Evolutionary conservation across 2,797 vertebrate species (phyloP), one percentile per base, ranked within the genome.

Genomic region (Lacerta agilis): DNA sequence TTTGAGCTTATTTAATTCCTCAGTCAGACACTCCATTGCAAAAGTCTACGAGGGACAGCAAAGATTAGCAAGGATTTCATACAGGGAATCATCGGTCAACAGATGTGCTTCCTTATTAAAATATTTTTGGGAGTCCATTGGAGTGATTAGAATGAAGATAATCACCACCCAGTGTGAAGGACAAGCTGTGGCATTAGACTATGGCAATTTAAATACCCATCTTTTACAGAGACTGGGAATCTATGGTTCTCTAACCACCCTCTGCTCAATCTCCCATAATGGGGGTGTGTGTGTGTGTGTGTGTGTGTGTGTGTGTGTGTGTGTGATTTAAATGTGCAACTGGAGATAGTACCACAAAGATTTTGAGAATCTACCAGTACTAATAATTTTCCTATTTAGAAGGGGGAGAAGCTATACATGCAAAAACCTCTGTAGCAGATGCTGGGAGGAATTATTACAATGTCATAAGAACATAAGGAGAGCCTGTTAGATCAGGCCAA

Each of bases 1-100:
- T 75, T 45, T 15, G 5, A 55, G 25, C 49, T 36, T 67, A 69
- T 80, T 83, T 83, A 38, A 88, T 83, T 83, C 87, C 80, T 73
- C 17, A 11, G 6, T 64, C 79, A 80, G 80, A 88, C 75, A 58
- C 72, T 79, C 33, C 33, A 66, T 20, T 79, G 66, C 61, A 73
- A 84, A 87, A 67, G 58, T 58, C 76, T 80, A 41, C 43, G 25
- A 66, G 25, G 41, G 71, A 80, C 66, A 77, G 76, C 43, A 90
- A 69, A 87, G 61, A 87, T 77, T 80, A 87, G 78, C 58, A 25
- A 58, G 81, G 82, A 84, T 80, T 87, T 58, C 61, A 18, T 58
- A 11, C 13, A 7, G 58, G 86, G 43, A 80, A 76, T 23, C 25
- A 83, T 83, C 43, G 36, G 38, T n/a, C 29, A 73, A 66, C 23